phyloP scores from a whole-genome alignment of 2,888 invertebrate species.

The Rotaria magnacalcarata region DNA sequence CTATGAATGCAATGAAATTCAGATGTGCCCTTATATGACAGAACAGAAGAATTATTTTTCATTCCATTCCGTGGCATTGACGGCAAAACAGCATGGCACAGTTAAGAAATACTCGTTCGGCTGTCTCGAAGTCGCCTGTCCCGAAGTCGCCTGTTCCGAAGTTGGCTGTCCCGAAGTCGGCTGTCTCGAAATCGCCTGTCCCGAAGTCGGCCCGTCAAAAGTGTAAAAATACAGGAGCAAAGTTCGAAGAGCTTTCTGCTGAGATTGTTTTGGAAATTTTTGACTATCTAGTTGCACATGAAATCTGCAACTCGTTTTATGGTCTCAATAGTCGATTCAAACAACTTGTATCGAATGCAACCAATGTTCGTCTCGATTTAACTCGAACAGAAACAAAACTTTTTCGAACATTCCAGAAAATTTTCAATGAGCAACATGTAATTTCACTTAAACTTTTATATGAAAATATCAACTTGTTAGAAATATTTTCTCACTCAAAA shows the following conservation, averaged over 20 bases:
- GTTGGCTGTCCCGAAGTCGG: too few species aligned
- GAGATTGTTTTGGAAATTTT: slow-evolving; percentile 20
- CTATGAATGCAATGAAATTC: too few species aligned
- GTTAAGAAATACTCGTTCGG: too few species aligned
- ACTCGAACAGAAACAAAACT: not conserved
- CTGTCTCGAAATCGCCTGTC: too few species aligned
- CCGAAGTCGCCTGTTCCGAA: too few species aligned
- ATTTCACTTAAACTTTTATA: not conserved
- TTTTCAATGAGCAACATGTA: not conserved
- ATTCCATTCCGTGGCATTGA: too few species aligned
- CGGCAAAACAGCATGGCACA: too few species aligned
- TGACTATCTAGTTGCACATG: not conserved
- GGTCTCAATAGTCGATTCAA: not conserved
- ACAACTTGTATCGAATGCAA: not conserved
- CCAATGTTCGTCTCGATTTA: not conserved
- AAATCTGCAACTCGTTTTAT: slow-evolving; percentile 5
- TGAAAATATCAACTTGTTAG: not conserved
- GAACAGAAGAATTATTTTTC: too few species aligned
- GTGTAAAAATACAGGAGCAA: not conserved
- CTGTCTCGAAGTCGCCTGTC: too few species aligned
- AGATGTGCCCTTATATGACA: too few species aligned
- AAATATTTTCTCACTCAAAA: not conserved
- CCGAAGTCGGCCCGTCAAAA: too few species aligned
- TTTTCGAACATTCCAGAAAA: not conserved
- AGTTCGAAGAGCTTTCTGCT: not conserved